A percentile compares a stretch with the other conserved stretches of the same genome.
phyloP scores from a whole-genome alignment of 2,888 invertebrate species.

The Coecobrya sp. region DNA sequence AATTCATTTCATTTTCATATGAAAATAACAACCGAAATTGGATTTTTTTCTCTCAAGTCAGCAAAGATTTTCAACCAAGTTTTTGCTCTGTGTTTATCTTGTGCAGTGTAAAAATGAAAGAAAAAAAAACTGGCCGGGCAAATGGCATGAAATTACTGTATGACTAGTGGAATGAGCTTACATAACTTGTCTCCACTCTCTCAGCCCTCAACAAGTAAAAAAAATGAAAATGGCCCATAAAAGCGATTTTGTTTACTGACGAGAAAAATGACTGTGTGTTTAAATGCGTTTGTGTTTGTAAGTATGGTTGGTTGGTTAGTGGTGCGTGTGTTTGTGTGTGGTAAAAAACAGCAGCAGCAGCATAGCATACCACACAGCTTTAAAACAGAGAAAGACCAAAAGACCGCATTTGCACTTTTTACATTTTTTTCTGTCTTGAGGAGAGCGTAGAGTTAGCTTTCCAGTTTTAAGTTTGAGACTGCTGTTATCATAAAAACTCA shows the following conservation, averaged over 20 bases:
- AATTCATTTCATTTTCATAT: slow-evolving; percentile 46
- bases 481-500: slow-evolving; percentile 39
- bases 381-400: too few species aligned
- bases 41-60: slow-evolving; percentile 23
- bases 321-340: slow-evolving; percentile 43
- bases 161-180: slow-evolving; percentile 34
- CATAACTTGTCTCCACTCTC: slow-evolving; percentile 25
- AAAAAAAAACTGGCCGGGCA: background rate
- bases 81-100: slow-evolving; percentile 20
- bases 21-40: slow-evolving; percentile 54
- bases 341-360: slow-evolving; percentile 17
- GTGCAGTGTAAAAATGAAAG: slow-evolving; percentile 33
- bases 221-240: slow-evolving; percentile 66
- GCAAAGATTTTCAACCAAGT: slow-evolving; percentile 22
- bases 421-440: background rate
- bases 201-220: slow-evolving; percentile 46
- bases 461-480: background rate
- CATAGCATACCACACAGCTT: background rate
- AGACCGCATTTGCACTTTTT: slow-evolving; percentile 49
- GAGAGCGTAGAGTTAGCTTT: background rate
- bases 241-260: slow-evolving; percentile 65
- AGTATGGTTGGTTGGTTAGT: background rate
- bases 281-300: slow-evolving; percentile 32
- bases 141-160: slow-evolving; percentile 55
- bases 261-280: slow-evolving; percentile 3